phyloP scores from a whole-genome alignment of 2,888 invertebrate genomes.

The Latrodectus hesperus region DNA sequence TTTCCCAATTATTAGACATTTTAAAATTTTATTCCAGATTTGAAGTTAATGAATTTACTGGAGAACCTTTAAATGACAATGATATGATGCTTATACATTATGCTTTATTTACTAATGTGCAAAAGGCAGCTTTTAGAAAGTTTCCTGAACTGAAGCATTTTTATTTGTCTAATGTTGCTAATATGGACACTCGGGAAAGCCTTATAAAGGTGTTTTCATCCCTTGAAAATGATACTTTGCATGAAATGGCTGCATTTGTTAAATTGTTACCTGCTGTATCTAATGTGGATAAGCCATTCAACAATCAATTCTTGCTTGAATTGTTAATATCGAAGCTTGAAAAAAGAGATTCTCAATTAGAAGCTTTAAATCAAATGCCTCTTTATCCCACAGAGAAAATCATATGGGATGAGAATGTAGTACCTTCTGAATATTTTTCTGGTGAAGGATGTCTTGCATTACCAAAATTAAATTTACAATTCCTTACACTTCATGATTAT shows the following conservation, averaged over 20 bases:
- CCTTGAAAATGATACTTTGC: constrained; percentile 84
- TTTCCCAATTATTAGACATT: constrained; percentile 92
- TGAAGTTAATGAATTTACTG: constrained; percentile 97
- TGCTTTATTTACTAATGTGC: constrained; percentile 90
- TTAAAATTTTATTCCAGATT: constrained; percentile 96
- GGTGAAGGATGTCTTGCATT: constrained; percentile 96
- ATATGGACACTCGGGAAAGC: constrained; percentile 91
- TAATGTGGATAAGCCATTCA: constrained; percentile 79
- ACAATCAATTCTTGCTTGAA: constrained; percentile 85
- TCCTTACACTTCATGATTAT: constrained; percentile 98
- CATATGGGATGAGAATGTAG: constrained; percentile 99
- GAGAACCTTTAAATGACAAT: constrained; percentile 93
- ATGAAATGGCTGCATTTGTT: constrained; percentile 89
- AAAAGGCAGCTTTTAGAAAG: constrained; percentile 94
- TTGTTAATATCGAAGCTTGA: constrained; percentile 84
- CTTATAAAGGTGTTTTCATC: constrained; percentile 89
- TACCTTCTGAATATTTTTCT: constrained; percentile 97
- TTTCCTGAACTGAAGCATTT: constrained; percentile 90
- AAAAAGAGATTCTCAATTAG: constrained; percentile 90
- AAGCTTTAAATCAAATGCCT: constrained; percentile 97
- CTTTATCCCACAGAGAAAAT: constrained; percentile 98
- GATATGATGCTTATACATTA: constrained; percentile 97
- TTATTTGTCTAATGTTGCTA: constrained; percentile 93
- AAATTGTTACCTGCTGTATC: constrained; percentile 87
- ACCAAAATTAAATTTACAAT: constrained; percentile 98